Conservation (phyloP, 2,888 invertebrate species). For the Orchestes rusci region DNA sequence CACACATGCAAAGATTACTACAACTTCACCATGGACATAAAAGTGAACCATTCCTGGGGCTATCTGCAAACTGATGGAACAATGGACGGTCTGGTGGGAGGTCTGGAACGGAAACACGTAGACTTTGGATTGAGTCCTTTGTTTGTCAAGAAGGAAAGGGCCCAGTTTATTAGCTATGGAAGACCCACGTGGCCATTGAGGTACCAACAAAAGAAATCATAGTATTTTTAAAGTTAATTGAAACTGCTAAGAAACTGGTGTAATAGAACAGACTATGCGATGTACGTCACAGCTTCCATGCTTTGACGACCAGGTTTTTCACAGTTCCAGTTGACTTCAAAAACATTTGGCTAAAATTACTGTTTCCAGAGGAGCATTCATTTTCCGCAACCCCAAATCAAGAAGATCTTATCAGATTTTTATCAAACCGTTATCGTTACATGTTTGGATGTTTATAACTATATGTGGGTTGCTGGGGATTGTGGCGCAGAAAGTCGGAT, state of each 20-base stretch:
- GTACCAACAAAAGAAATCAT: too few species aligned
- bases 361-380: conserved; percentile 32
- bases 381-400: conserved; percentile 35
- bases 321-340: neutral
- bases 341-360: neutral
- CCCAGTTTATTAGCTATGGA: conserved; percentile 34
- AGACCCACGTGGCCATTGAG: conserved; percentile 35
- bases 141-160: conserved; percentile 34
- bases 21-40: conserved; percentile 25
- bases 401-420: conserved; percentile 33
- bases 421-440: conserved; percentile 32
- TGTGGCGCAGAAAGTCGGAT: conserved; percentile 28
- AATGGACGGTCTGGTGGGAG: conserved; percentile 38
- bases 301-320: too few species aligned
- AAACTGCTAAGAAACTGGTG: too few species aligned
- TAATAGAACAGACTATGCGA: too few species aligned
- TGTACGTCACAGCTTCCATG: too few species aligned
- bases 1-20: conserved; percentile 33
- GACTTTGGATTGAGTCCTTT: conserved; percentile 37
- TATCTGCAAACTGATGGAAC: conserved; percentile 33
- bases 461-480: conserved; percentile 23
- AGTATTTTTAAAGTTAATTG: too few species aligned
- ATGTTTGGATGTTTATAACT: conserved; percentile 33
- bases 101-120: conserved; percentile 28
- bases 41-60: conserved; percentile 35